Percentiles rank a stretch among this genome's conserved stretches.
phyloP scores from a whole-genome alignment of 1,140 invertebrate genomes.

The Harpegnathos saltator region DNA sequence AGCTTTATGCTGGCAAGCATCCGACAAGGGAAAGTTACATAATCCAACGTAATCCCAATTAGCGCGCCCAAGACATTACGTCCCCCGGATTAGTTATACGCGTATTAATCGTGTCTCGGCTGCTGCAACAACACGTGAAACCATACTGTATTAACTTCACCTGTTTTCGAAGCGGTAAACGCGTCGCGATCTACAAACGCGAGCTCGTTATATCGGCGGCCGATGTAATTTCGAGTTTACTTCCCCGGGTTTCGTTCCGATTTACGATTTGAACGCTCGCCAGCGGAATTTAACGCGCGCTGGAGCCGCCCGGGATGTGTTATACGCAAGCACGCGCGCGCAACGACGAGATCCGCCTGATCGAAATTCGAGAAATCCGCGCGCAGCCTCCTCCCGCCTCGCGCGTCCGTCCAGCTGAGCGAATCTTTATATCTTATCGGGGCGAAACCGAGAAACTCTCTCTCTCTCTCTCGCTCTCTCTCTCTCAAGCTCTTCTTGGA shows the following conservation, averaged over 20 bases:
- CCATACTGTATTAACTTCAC: conserved; percentile 28
- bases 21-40: conserved; percentile 55
- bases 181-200: background rate
- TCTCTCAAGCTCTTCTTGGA: background rate
- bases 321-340: background rate
- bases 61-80: conserved; percentile 65
- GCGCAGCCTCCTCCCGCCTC: background rate
- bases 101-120: conserved; percentile 43
- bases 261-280: background rate
- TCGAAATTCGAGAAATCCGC: conserved; percentile 25
- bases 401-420: conserved; percentile 6
- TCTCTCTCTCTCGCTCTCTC: background rate
- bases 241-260: background rate
- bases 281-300: background rate
- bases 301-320: background rate
- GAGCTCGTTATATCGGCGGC: background rate
- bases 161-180: conserved; percentile 2
- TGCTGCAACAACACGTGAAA: conserved; percentile 31
- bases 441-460: background rate
- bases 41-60: conserved; percentile 68
- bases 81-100: conserved; percentile 58
- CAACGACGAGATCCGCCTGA: background rate
- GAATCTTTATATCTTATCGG: conserved; percentile 39
- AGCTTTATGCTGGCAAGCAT: conserved; percentile 17
- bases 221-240: background rate